Percentiles rank a stretch among this genome's conserved stretches.
Conservation (phyloP, 2,888 invertebrate genomes). For the Cerastoderma edule region DNA sequence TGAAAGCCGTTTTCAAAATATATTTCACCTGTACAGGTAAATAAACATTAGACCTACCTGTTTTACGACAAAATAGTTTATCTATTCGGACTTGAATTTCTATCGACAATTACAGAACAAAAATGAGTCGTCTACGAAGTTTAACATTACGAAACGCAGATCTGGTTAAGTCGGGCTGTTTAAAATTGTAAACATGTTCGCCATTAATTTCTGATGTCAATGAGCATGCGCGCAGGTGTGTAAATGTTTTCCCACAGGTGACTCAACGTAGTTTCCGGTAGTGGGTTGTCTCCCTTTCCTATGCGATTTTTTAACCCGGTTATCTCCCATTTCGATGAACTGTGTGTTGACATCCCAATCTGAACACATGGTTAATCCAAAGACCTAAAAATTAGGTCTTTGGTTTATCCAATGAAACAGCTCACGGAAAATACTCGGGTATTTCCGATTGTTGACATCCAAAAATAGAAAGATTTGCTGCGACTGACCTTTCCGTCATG, state of each 20-base stretch:
- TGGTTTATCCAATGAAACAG: too few species aligned
- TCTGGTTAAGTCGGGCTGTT: slow-evolving; percentile 29
- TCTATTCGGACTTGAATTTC: not conserved
- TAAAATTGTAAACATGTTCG: slow-evolving; percentile 60
- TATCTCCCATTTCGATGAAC: too few species aligned
- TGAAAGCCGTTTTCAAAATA: slow-evolving; percentile 21
- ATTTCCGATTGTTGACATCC: too few species aligned
- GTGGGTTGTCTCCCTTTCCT: slow-evolving; percentile 9
- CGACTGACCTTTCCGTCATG: too few species aligned
- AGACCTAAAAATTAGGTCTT: too few species aligned
- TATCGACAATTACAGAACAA: not conserved
- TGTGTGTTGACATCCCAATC: too few species aligned
- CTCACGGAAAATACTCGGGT: too few species aligned
- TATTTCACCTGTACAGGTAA: slow-evolving; percentile 15
- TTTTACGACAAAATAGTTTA: not conserved
- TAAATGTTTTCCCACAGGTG: slow-evolving; percentile 42
- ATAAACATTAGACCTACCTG: not conserved
- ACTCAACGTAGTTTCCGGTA: slow-evolving; percentile 33
- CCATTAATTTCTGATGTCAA: slow-evolving; percentile 41
- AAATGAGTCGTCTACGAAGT: not conserved
- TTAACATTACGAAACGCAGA: not conserved
- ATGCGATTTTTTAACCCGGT: not conserved
- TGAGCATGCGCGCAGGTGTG: slow-evolving; percentile 64
- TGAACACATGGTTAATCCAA: too few species aligned
- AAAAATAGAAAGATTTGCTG: too few species aligned